Evolutionary conservation across 2,888 invertebrate species (phyloP), one percentile per base, ranked within the genome.

Genomic region (Eupithecia tripunctaria): DNA sequence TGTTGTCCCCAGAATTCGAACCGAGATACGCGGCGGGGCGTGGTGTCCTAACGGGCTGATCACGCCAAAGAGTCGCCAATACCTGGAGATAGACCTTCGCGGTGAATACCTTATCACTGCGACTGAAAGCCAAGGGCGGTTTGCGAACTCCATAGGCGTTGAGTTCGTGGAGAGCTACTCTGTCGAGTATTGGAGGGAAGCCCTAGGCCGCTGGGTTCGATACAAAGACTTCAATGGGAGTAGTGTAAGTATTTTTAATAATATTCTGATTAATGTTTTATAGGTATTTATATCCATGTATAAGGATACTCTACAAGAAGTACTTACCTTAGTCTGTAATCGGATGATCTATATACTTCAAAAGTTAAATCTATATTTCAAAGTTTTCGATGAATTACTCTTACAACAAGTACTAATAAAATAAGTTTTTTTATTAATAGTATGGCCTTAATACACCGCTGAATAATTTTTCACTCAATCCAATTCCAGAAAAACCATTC

Each of bases 31-130:
- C 77, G 98, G 98, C 1, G 98, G 98, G 0, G 98, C 98, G 0
- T 98, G 98, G 98, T 98, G 98, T 90, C 98, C 98, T 12, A 96
- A 97, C 84, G 96, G 96, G 0, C 96, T 97, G 84, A 97, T 98
- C 81, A 96, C 96, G 80, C 95, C 96, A 70, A 96, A 96, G 72
- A 96, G 97, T 73, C 96, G 97, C 18, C 98, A 98, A 87, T 98
- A 96, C 89, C 94, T 98, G 66, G 97, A 98, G 89, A 96, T 97
- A 68, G 97, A 98, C 85, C 95, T 98, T 62, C 95, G 95, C 27
- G 95, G 95, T 72, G 95, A 97, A 83, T 97, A 97, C 88, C 94
- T 98, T 82, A 96, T 98, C 84, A 97, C 98, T 0, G 96, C 96
- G 91, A 97, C 97, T 0, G 98, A 98, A 86, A 98, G 98, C 1